Evolutionary conservation across 2,797 vertebrate genomes (phyloP).

Genomic region (Nannoperca obscura): DNA sequence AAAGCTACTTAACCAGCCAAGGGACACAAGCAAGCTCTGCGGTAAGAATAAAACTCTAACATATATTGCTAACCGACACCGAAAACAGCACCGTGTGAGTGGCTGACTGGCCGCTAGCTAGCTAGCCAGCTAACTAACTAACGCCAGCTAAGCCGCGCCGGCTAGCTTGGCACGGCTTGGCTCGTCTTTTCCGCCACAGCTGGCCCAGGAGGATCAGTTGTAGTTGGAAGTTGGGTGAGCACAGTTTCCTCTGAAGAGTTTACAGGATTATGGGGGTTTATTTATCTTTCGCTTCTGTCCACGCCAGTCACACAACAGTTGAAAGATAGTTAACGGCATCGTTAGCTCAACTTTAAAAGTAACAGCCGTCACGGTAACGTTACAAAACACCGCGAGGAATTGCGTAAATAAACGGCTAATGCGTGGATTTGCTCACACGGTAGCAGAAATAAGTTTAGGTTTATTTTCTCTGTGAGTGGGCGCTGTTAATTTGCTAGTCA

Average conservation of each 20-base stretch:
- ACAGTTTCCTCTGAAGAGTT: not conserved
- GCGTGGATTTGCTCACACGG: accelerated
- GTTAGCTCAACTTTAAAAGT: slow-evolving; percentile 13
- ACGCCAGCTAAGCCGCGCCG: slow-evolving; percentile 28
- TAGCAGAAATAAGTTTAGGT: too few relatives aligned
- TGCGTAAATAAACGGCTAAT: not conserved
- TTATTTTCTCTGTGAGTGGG: not conserved
- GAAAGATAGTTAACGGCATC: not conserved
- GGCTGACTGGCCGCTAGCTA: slow-evolving; percentile 14
- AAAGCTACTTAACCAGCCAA: not conserved
- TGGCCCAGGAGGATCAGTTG: slow-evolving; percentile 24
- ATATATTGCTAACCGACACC: too few relatives aligned
- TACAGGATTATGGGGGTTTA: not conserved
- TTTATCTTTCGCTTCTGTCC: not conserved
- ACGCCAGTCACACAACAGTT: not conserved
- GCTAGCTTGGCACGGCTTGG: slow-evolving; percentile 38
- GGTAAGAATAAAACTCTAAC: slow-evolving; percentile 25
- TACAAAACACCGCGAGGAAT: accelerated
- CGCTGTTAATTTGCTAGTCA: not conserved
- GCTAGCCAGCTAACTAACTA: slow-evolving; percentile 40
- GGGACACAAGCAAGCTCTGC: not conserved
- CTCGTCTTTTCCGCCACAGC: slow-evolving; percentile 42
- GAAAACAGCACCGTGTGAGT: not conserved
- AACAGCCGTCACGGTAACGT: not conserved
- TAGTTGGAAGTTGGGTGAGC: not conserved